A percentile compares a stretch with the other conserved stretches of the same genome.
phyloP scores from a whole-genome alignment of 2,797 vertebrate species.

The Gymnothorax reevesii region DNA sequence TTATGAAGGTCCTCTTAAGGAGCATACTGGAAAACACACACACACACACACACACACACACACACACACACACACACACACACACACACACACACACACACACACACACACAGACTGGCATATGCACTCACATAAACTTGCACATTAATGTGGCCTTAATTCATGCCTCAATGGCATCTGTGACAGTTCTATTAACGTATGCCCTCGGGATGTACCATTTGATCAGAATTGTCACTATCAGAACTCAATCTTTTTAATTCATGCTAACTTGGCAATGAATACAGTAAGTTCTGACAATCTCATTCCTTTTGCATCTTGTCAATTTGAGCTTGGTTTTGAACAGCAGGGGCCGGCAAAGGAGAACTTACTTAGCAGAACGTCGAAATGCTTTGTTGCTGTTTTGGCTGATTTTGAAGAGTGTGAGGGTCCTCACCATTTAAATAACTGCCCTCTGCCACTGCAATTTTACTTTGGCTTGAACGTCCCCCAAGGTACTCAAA shows the following conservation, averaged over 20 bases:
- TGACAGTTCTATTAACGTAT: constrained; percentile 12
- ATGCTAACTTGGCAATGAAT: background rate
- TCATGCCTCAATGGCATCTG: constrained; percentile 24
- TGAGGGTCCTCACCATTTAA: background rate
- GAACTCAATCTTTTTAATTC: background rate
- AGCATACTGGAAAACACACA: background rate
- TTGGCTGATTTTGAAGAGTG: background rate
- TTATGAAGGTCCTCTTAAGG: no score
- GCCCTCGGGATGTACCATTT: constrained; percentile 15
- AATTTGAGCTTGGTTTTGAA: background rate
- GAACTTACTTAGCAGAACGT: background rate
- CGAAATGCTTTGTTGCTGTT: background rate
- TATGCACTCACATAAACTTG: background rate
- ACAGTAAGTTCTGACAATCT: background rate
- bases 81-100: background rate
- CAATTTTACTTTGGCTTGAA: constrained; percentile 19
- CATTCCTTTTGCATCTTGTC: background rate
- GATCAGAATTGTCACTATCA: constrained; percentile 1
- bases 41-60: background rate
- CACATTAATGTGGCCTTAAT: constrained; percentile 13
- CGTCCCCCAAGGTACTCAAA: constrained; percentile 47
- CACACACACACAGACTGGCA: background rate
- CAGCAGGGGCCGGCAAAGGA: background rate
- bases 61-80: background rate
- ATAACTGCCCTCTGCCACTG: background rate